Evolutionary conservation across 2,888 invertebrate species (phyloP), one percentile per base, ranked within the genome.

Genomic region (Lithodes maja): DNA sequence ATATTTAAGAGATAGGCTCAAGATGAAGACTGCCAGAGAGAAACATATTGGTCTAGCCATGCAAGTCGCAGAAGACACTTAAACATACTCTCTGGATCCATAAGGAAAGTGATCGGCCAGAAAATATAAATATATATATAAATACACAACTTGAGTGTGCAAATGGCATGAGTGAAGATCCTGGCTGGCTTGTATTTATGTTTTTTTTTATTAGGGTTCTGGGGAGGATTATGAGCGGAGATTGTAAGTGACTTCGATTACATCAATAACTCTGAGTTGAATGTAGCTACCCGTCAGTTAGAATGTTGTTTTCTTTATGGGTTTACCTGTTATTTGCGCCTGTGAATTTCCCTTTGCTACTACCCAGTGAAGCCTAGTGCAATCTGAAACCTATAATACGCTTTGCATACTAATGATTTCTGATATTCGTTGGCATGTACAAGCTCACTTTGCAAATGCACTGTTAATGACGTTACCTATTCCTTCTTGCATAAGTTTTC

Each of bases 101-200:
- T 71, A 71, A 61, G 61, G 12, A 9, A 71, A 71, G 71, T 71
- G 1, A 71, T 71, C 71, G n/a, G 71, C 71, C 71, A 71, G 71
- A 71, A 71, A n/a, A 71, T 71, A 71, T 61, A 71, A n/a, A 50
- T 61, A 50, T 82, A 15, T 61, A 82, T 82, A 82, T 79, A 82
- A 69, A 82, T 17, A 86, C 81, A 89, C 74, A 83, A 90, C 55
- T 87, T 84, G 83, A 87, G 90, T 90, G 90, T 90, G 90, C 90
- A 90, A 90, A 90, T 87, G 87, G 90, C 90, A 90, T 90, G 90
- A 90, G 81, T 87, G 83, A 80, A 88, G 88, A 84, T 54, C 88
- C 84, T 88, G 88, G 83, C 84, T 88, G 87, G 61, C 81, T 78
- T 15, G 69, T 17, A 68, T 5, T 49, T 71, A 71, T 71, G n/a